Percentiles rank a stretch among this genome's conserved stretches.
These are phyloP conservation scores for Thamnophis sirtalis DNA, from an alignment of 2,113 vertebrate genomes.

Conservation along the genomic window DNA sequence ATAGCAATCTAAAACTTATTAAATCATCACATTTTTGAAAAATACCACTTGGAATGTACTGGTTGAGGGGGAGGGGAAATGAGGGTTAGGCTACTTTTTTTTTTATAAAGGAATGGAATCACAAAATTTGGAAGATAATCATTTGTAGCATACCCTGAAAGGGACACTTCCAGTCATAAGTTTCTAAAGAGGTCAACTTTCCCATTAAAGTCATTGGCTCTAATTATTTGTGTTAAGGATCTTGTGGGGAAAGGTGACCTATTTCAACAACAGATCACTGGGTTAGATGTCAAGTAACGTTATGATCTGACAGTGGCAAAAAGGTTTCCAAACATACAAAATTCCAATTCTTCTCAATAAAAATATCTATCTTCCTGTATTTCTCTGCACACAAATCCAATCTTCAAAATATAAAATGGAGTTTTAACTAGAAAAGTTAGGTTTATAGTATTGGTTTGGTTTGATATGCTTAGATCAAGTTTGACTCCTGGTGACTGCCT, in stretches of 20 bases:
- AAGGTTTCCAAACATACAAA: constrained; percentile 40
- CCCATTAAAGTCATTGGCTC: neutral
- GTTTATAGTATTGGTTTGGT: neutral
- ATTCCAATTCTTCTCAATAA: constrained; percentile 27
- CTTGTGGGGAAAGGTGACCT: constrained; percentile 30
- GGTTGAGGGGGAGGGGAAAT: neutral
- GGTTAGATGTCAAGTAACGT: constrained; percentile 28
- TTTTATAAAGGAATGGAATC: neutral
- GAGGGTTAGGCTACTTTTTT: neutral
- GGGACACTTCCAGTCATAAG: neutral
- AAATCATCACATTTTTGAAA: neutral
- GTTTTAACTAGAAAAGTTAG: neutral
- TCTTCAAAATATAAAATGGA: neutral
- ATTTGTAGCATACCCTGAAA: neutral
- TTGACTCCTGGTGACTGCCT: no score
- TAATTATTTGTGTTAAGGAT: constrained; percentile 25
- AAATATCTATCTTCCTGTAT: constrained; percentile 2
- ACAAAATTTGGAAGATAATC: no score
- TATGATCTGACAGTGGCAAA: constrained; percentile 37
- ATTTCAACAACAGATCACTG: constrained; percentile 41
- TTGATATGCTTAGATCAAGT: neutral
- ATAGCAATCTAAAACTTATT: neutral
- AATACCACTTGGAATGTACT: neutral
- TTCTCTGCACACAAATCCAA: neutral
- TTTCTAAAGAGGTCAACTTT: neutral